Evolutionary conservation across 2,113 vertebrate genomes (phyloP).

Genomic region (Amazona guildingii): DNA sequence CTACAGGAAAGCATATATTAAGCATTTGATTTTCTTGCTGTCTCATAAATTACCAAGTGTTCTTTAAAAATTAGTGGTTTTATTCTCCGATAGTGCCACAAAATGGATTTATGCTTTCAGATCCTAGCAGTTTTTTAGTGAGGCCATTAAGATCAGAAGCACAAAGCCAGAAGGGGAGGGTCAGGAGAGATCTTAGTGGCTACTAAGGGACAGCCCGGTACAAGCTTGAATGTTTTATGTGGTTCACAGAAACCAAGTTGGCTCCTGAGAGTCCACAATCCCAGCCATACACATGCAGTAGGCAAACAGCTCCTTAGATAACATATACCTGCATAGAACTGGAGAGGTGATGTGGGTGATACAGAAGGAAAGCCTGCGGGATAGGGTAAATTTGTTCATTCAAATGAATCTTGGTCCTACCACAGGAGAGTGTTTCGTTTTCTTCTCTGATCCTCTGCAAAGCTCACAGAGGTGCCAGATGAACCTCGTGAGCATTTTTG

Average conservation of each 20-base stretch:
- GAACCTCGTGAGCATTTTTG: neutral
- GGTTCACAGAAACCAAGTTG: neutral
- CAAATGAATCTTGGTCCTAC: neutral
- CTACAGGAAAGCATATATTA: neutral
- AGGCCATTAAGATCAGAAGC: neutral
- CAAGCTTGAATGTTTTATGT: fast-evolving
- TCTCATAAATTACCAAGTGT: neutral
- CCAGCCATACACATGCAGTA: neutral
- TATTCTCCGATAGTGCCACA: neutral
- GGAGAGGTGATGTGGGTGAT: neutral
- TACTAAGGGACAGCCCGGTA: neutral
- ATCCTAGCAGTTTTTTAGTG: neutral
- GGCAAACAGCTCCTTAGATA: neutral
- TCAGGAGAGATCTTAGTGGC: neutral
- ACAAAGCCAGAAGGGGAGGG: neutral
- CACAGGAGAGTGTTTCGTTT: neutral
- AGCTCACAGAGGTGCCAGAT: neutral
- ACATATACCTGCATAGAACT: fast-evolving
- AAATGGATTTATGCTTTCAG: neutral
- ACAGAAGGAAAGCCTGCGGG: neutral
- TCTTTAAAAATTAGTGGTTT: neutral
- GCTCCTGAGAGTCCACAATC: neutral
- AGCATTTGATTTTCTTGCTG: neutral
- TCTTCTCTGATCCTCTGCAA: neutral
- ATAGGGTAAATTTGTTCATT: neutral